Evolutionary conservation across 2,888 invertebrate species (phyloP).

Genomic region (Diadromus collaris): DNA sequence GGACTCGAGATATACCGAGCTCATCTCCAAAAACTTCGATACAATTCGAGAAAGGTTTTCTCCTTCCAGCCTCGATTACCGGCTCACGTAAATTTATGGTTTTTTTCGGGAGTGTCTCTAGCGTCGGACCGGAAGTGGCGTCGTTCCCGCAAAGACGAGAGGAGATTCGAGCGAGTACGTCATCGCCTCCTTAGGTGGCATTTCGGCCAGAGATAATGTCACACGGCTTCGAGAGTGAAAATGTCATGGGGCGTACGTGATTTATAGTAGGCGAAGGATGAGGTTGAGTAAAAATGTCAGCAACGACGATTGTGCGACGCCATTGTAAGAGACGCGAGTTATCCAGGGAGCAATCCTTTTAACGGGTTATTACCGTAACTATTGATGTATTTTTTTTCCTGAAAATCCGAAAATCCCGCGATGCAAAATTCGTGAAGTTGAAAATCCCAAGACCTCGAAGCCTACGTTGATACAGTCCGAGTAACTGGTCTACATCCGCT

Average conservation of each 20-base stretch:
- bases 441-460: not conserved
- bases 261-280: not conserved
- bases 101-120: not conserved
- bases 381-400: not conserved
- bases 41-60: slow-evolving; percentile 6
- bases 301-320: not conserved
- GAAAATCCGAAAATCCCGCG: not conserved
- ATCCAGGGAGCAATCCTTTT: not conserved
- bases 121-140: not conserved
- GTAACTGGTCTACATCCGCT: not conserved
- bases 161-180: slow-evolving; percentile 29
- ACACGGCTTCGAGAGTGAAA: slow-evolving; percentile 16
- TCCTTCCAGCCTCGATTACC: not conserved
- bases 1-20: not conserved
- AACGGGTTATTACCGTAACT: no score
- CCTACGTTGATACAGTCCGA: not conserved
- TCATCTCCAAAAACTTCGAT: not conserved
- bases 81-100: not conserved
- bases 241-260: slow-evolving; percentile 26
- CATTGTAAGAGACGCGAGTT: not conserved
- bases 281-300: slow-evolving; percentile 6
- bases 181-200: slow-evolving; percentile 32
- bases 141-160: not conserved
- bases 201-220: slow-evolving; percentile 46
- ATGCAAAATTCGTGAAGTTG: not conserved